phyloP scores from a whole-genome alignment of 1,140 invertebrate species.

The Ceratina australensis region DNA sequence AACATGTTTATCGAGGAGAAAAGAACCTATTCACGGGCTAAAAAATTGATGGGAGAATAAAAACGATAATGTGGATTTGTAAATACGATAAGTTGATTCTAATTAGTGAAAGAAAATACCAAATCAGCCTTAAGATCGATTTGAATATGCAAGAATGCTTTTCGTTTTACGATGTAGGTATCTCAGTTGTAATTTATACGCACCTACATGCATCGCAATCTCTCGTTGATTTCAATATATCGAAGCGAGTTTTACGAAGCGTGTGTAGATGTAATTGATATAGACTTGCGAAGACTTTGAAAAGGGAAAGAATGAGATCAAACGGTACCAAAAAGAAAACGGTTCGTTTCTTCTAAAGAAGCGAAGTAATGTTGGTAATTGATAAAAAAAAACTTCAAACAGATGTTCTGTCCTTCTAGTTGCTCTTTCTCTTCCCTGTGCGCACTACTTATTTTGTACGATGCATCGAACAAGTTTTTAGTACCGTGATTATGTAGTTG shows the following conservation, averaged over 20 bases:
- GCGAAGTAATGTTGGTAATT: slow-evolving; percentile 18
- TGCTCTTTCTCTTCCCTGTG: slow-evolving; percentile 21
- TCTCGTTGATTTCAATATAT: slow-evolving; percentile 20
- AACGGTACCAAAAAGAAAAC: slow-evolving; percentile 16
- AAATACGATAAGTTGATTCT: slow-evolving; percentile 69
- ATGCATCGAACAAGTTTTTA: slow-evolving; percentile 7
- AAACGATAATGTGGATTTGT: slow-evolving; percentile 59
- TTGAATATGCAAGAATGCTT: slow-evolving; percentile 39
- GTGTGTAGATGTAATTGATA: slow-evolving; percentile 15
- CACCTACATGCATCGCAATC: neutral
- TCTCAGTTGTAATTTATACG: slow-evolving; percentile 32
- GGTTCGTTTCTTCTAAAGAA: neutral
- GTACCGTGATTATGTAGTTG: slow-evolving; percentile 6
- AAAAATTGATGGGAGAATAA: neutral
- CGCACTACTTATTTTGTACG: slow-evolving; percentile 32
- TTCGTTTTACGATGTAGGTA: slow-evolving; percentile 32
- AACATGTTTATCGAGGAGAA: slow-evolving; percentile 8
- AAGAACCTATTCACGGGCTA: slow-evolving; percentile 28
- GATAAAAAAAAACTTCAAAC: neutral
- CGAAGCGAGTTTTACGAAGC: slow-evolving; percentile 19
- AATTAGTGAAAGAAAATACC: slow-evolving; percentile 61
- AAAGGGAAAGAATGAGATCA: slow-evolving; percentile 5
- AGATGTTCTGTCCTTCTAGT: slow-evolving; percentile 5
- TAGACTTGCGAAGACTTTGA: slow-evolving; percentile 14
- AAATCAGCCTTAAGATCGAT: slow-evolving; percentile 69